Evolutionary conservation across 2,888 invertebrate species (phyloP).

Genomic region (Drosophila ochracea): DNA sequence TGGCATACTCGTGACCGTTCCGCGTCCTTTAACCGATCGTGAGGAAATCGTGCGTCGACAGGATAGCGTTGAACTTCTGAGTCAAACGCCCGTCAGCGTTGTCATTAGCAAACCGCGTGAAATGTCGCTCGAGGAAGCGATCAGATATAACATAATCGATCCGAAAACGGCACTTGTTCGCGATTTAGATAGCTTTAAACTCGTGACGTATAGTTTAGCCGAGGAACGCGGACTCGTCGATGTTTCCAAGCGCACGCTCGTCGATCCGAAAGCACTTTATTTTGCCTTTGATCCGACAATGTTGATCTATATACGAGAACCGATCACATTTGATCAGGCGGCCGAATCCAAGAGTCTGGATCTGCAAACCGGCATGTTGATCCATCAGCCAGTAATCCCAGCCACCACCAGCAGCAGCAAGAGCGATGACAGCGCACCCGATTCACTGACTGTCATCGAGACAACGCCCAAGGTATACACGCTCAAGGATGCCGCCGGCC

Average conservation of each 20-base stretch:
- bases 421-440: conserved; percentile 67
- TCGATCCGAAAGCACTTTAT: conserved; percentile 90
- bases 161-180: conserved; percentile 91
- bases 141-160: conserved; percentile 92
- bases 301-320: conserved; percentile 90
- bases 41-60: conserved; percentile 77
- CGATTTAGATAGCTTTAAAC: conserved; percentile 91
- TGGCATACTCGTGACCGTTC: conserved; percentile 90
- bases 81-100: conserved; percentile 86
- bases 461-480: conserved; percentile 84
- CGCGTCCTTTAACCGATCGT: conserved; percentile 88
- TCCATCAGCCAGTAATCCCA: conserved; percentile 85
- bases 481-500: conserved; percentile 91
- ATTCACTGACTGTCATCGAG: conserved; percentile 64
- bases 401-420: conserved; percentile 11
- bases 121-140: conserved; percentile 93
- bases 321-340: conserved; percentile 92
- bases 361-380: conserved; percentile 90
- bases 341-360: conserved; percentile 91
- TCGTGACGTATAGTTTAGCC: conserved; percentile 89
- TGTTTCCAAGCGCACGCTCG: conserved; percentile 89
- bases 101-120: conserved; percentile 88
- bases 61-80: conserved; percentile 82
- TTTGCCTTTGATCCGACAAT: conserved; percentile 91
- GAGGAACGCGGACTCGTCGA: conserved; percentile 88